Conservation (phyloP, 2,888 invertebrate genomes). For the Melinaea marsaeus region DNA sequence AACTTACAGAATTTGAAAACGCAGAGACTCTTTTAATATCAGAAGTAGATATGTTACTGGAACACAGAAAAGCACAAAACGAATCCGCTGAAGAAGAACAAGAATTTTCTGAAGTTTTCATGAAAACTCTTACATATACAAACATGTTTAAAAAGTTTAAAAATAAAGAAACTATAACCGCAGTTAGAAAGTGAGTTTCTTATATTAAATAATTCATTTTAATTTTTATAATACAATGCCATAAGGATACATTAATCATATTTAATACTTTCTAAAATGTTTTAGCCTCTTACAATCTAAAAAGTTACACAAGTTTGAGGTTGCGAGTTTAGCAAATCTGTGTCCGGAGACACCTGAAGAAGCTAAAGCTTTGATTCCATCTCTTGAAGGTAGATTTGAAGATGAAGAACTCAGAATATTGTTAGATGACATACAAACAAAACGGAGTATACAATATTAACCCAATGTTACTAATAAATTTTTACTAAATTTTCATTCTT, state of each 20-base stretch:
- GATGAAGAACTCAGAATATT: slow-evolving; percentile 98
- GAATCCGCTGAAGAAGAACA: slow-evolving; percentile 99
- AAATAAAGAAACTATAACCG: slow-evolving; percentile 98
- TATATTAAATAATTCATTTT: slow-evolving; percentile 7
- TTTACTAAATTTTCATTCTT: background rate
- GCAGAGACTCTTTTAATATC: slow-evolving; percentile 98
- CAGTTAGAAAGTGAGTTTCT: slow-evolving; percentile 90
- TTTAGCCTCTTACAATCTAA: slow-evolving; percentile 93
- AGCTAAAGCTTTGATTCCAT: slow-evolving; percentile 97
- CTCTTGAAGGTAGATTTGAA: slow-evolving; percentile 97
- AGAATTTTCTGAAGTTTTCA: slow-evolving; percentile 98
- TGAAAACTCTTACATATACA: slow-evolving; percentile 97
- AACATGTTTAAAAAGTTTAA: slow-evolving; percentile 98
- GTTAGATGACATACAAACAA: slow-evolving; percentile 98
- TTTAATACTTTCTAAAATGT: slow-evolving; percentile 17
- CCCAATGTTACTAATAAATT: background rate
- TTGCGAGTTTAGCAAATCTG: slow-evolving; percentile 97
- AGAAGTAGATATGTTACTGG: slow-evolving; percentile 96
- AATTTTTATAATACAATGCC: background rate
- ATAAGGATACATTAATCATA: background rate
- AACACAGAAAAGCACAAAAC: slow-evolving; percentile 98
- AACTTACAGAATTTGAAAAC: slow-evolving; percentile 93
- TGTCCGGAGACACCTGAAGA: slow-evolving; percentile 99
- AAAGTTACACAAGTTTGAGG: slow-evolving; percentile 98
- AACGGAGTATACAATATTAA: slow-evolving; percentile 97